Evolutionary conservation across 2,888 invertebrate species (phyloP), one percentile per base, ranked within the genome.

Genomic region (Sympetrum striolatum): DNA sequence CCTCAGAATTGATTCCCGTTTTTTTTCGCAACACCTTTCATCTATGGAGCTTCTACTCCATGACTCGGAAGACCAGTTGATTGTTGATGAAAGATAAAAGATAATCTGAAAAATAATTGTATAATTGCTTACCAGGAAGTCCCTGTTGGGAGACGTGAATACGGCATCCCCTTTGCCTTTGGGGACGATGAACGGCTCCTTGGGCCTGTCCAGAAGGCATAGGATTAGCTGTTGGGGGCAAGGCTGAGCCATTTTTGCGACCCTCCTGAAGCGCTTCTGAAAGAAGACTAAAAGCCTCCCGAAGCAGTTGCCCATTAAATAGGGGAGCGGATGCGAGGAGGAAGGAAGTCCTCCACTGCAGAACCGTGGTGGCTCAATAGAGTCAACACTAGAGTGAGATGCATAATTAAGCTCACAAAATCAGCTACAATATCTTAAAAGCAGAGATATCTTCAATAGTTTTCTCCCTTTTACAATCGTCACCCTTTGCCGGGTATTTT

Each of bases 141-240:
- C 81, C 91, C 95, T 95, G 12, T 95, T 94, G 0, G 97, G 96
- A 8, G 96, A 93, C 92, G 96, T 95, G 92, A 96, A 96, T 44
- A 95, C 95, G 1, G 92, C 92, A 25, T 95, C 95, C 0, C 94
- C 94, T 0, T 96, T 95, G 2, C 97, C 97, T 94, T 97, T 97
- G 91, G 96, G 96, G 94, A 97, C 95, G 94, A 97, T 97, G 91
- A 96, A 95, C 0, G 97, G 97, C 94, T 97, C 97, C 91, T 95
- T 95, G 15, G 97, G 97, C 80, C 97, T 96, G 93, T 97, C 96
- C 94, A 96, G 97, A 92, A 97, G 95, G 92, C 96, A 93, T 92
- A 96, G 93, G 37, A 81, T 81, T 14, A 58, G 58, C 58, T 90
- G 80, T 37, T 90, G 90, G 31, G 25, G 3, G 35, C 25, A 31